These are phyloP conservation scores for Paratrypauchen microcephalus DNA, from an alignment of 2,797 vertebrate species.

Conservation along the genomic window DNA sequence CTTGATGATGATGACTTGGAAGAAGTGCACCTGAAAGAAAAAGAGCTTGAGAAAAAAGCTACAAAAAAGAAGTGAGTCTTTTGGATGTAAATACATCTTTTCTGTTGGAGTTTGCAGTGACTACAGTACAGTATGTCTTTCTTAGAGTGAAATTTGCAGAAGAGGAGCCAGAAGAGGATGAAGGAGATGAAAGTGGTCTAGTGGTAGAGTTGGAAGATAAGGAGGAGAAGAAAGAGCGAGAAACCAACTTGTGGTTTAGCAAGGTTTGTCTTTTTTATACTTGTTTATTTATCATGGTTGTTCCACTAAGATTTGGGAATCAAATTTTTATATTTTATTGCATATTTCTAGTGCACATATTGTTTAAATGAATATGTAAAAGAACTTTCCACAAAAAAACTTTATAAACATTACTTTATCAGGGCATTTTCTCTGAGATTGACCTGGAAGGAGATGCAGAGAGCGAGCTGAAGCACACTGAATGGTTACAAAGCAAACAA, in stretches of 20 bases:
- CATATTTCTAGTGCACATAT: neutral
- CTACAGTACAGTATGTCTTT: neutral
- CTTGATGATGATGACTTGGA: conserved; percentile 86
- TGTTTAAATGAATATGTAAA: neutral
- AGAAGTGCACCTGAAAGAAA: conserved; percentile 77
- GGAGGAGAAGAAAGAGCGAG: conserved; percentile 79
- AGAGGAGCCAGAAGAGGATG: conserved; percentile 68
- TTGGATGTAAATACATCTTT: neutral
- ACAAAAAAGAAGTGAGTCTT: conserved; percentile 67
- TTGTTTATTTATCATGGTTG: neutral
- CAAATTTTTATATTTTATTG: neutral
- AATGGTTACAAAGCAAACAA: conserved; percentile 70
- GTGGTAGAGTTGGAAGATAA: conserved; percentile 88
- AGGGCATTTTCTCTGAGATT: conserved; percentile 89
- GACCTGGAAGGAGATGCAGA: conserved; percentile 85
- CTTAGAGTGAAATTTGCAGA: conserved; percentile 71
- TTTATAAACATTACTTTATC: conserved; percentile 3
- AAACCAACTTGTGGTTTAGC: conserved; percentile 90
- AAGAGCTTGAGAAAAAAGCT: conserved; percentile 53
- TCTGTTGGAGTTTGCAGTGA: neutral
- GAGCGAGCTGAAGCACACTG: conserved; percentile 83
- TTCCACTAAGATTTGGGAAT: neutral
- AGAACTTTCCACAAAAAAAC: neutral
- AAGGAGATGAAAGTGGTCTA: conserved; percentile 78
- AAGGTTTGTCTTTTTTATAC: conserved; percentile 77